Evolutionary conservation across 1,140 invertebrate genomes (phyloP), one percentile per base, ranked within the genome.

Genomic region (Acyrthosiphon pisum): DNA sequence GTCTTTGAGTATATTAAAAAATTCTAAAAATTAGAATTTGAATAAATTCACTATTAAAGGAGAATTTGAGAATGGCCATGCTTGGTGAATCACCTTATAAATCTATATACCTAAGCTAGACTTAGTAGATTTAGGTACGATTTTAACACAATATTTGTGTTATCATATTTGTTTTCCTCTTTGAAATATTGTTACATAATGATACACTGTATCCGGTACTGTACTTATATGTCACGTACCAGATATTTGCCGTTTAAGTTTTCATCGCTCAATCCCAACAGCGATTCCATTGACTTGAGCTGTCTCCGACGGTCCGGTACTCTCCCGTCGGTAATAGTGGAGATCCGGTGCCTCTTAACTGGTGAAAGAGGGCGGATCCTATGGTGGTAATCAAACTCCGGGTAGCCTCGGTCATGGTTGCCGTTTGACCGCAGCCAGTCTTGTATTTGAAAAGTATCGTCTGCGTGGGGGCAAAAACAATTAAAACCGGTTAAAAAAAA

Each of bases 261-360:
- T 30, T 86, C 56, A 23, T 90, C 48, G 30, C 94, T 95, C 90
- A 97, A 95, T 4, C 97, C 97, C 14, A 98, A 95, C 93, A 98
- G 96, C 76, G 97, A 96, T 95, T 98, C 98, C 97, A 98, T 98
- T 11, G 97, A 98, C 94, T 98, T 97, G 89, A 97, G 96, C 94
- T 97, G 96, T 94, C 97, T 96, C 91, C 97, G 96, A 91, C 97
- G 96, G 94, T 96, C 96, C 81, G 95, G 94, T 86, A 96, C 95
- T 86, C 95, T 94, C 95, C 91, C 91, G 94, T 96, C 96, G 94
- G 96, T 97, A 94, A 96, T 97, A 95, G 95, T 96, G 23, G 97
- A 95, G 93, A 95, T 95, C 94, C 95, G 96, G 95, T 94, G 95
- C 94, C 94, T 96, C 91, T 93, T 93, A 50, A 84, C 35, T 50